phyloP scores from a whole-genome alignment of 2,113 vertebrate genomes.

The Oreochromis spilurus region DNA sequence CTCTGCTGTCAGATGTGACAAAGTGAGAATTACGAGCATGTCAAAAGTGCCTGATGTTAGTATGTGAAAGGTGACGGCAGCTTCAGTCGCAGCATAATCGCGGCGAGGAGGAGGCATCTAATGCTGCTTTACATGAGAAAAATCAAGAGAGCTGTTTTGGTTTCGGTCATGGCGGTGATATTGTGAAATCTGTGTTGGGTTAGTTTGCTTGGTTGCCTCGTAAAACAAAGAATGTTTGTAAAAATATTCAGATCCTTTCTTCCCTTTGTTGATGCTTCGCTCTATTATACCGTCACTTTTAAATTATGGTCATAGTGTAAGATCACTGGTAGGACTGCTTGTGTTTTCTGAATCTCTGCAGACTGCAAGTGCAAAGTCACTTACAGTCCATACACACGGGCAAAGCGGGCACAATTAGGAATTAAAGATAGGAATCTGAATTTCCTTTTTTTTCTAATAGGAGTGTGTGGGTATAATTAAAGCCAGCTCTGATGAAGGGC shows the following conservation, averaged over 20 bases:
- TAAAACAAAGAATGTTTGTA: background rate
- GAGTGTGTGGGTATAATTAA: background rate
- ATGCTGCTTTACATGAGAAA: background rate
- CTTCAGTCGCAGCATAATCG: conserved; percentile 4
- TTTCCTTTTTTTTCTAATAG: background rate
- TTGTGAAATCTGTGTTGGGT: background rate
- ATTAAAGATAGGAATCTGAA: background rate
- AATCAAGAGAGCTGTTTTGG: background rate
- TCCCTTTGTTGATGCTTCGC: background rate
- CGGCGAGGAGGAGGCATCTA: background rate
- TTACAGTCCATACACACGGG: background rate
- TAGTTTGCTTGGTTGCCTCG: background rate
- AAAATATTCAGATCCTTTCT: background rate
- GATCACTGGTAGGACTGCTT: background rate
- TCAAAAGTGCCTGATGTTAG: conserved; percentile 26
- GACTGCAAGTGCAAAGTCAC: background rate
- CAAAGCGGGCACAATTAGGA: background rate
- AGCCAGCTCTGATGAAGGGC: background rate
- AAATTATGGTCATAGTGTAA: background rate
- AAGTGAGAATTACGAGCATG: conserved; percentile 35
- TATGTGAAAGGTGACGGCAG: background rate
- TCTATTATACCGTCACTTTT: background rate
- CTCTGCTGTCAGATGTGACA: conserved; percentile 47
- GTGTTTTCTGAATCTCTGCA: background rate
- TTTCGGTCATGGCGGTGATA: background rate